Evolutionary conservation across 2,888 invertebrate species (phyloP).

Genomic region (Drepanosiphum platanoidis): DNA sequence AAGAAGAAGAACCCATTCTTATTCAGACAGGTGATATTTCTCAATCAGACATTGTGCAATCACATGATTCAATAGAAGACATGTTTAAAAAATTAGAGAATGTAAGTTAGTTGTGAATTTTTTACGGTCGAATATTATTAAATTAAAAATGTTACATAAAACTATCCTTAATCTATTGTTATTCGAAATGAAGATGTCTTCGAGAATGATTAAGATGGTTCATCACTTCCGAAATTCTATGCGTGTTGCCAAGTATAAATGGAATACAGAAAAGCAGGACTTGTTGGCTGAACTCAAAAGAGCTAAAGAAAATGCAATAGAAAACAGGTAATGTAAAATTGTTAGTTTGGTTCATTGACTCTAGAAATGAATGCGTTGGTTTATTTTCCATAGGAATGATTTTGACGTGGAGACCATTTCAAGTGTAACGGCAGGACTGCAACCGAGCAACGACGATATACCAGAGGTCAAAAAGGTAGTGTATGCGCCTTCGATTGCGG

Average conservation of each 20-base stretch:
- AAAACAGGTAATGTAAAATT: conserved; percentile 38
- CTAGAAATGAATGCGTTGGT: neutral
- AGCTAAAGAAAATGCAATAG: conserved; percentile 46
- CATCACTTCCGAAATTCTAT: conserved; percentile 67
- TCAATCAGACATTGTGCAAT: conserved; percentile 48
- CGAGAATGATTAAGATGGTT: conserved; percentile 64
- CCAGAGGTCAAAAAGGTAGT: conserved; percentile 63
- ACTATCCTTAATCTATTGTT: neutral
- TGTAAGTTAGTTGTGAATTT: conserved; percentile 38
- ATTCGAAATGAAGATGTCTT: conserved; percentile 63
- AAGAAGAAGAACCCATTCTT: conserved; percentile 50
- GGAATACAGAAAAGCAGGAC: conserved; percentile 75
- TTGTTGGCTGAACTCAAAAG: conserved; percentile 65
- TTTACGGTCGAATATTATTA: too few species aligned
- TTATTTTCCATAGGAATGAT: conserved; percentile 38
- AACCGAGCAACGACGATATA: conserved; percentile 57
- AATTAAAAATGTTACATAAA: neutral
- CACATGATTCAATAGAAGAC: conserved; percentile 59
- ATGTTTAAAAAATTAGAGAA: conserved; percentile 61
- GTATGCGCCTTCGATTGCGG: neutral
- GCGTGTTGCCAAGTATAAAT: conserved; percentile 78
- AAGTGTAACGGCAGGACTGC: conserved; percentile 49
- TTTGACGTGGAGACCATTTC: conserved; percentile 58
- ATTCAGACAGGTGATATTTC: conserved; percentile 48
- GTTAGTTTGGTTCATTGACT: neutral